Evolutionary conservation across 2,888 invertebrate species (phyloP), one percentile per base, ranked within the genome.

Genomic region (Microchrysa polita): DNA sequence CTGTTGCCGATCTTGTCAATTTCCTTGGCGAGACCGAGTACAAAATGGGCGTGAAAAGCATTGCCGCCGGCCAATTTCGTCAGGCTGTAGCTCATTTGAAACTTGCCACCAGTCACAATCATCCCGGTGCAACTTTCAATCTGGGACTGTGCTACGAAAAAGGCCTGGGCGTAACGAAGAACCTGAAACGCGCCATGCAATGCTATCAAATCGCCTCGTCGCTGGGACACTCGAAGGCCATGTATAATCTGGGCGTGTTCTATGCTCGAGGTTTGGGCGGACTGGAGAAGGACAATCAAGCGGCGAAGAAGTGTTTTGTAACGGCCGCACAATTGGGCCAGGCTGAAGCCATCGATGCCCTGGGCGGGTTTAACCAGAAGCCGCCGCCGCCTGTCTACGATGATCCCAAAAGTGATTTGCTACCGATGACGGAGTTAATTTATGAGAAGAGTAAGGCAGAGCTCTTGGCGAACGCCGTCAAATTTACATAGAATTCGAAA

Each of bases 181-280:
- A 91, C 85, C 86, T 88, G 75, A 85, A 85, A 81, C 86, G 91
- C 91, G 92, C 92, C 63, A 89, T 88, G 81, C 87, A 90, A 79
- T 86, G 89, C 80, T 92, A 92, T 80, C 85, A 86, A 75, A 84
- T 87, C 74, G 92, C 92, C 53, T 90, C 90, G 18, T 85, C 88
- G 10, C 82, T 87, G 67, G 89, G 90, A 44, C 91, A 92, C 80
- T 86, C 89, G 1, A 87, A 88, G 76, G 91, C 92, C 0, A 86
- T 90, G 79, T 92, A 90, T 81, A 92, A 92, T 80, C 86, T 92
- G 69, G 91, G 90, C 1, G 87, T 92, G 63, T 89, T 89, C 79
- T 88, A 90, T 80, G 88, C 90, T 1, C 90, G 90, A 79, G 91
- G 91, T 0, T 83, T 87, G 76, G 91, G 90, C 14, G 90, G 89